Conservation (phyloP, 35 echinoderm and acorn worm species). For the Lytechinus variegatus region DNA sequence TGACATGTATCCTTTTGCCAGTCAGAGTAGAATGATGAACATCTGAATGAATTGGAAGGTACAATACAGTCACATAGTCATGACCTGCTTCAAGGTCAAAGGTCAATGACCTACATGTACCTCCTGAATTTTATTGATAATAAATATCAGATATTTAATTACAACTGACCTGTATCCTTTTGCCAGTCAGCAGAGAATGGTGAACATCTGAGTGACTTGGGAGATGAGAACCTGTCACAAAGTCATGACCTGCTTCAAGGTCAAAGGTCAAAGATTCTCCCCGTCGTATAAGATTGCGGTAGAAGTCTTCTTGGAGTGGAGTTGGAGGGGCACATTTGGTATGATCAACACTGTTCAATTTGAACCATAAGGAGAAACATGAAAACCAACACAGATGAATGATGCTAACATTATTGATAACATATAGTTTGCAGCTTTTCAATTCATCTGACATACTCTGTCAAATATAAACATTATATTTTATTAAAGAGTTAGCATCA, state of each 20-base stretch:
- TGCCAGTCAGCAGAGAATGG: conserved; percentile 75
- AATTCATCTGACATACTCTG: too few species aligned
- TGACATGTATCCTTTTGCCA: conserved; percentile 76
- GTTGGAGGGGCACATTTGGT: conserved; percentile 40
- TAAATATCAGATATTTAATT: not conserved
- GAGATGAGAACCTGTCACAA: conserved; percentile 91
- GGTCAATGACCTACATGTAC: too few species aligned
- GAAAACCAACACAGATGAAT: not conserved
- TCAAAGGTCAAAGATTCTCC: conserved; percentile 51
- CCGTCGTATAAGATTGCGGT: conserved; percentile 61
- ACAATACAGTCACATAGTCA: too few species aligned
- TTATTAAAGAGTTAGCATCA: too few species aligned
- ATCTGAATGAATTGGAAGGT: too few species aligned
- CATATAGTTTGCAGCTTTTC: too few species aligned
- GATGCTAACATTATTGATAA: too few species aligned
- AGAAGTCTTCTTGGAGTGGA: conserved; percentile 48
- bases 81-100: too few species aligned
- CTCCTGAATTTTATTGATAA: too few species aligned
- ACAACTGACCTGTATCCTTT: conserved; percentile 90
- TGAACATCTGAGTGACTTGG: conserved; percentile 96
- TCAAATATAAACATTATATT: too few species aligned
- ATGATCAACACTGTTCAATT: not conserved
- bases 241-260: conserved; percentile 74
- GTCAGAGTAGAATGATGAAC: too few species aligned
- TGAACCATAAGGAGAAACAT: not conserved